phyloP scores from a whole-genome alignment of 2,113 vertebrate genomes.

The Carlito syrichta region DNA sequence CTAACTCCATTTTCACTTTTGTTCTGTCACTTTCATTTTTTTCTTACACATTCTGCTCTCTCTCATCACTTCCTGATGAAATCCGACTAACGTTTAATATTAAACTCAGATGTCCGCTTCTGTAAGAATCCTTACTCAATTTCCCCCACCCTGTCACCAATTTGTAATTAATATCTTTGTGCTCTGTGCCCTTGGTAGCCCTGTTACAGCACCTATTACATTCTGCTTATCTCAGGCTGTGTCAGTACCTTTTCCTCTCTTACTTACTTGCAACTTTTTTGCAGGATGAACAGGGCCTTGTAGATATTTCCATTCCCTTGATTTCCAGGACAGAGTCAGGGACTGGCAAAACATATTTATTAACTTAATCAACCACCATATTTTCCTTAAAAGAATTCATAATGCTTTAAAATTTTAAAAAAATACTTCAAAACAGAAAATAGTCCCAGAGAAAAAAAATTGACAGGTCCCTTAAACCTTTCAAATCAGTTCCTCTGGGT shows the following conservation, averaged over 20 bases:
- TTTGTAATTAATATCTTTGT: neutral
- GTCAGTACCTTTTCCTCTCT: neutral
- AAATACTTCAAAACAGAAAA: neutral
- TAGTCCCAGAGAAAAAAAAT: neutral
- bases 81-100: neutral
- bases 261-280: neutral
- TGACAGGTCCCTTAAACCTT: neutral
- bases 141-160: neutral
- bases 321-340: neutral
- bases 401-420: neutral
- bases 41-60: neutral
- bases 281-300: neutral
- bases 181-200: neutral
- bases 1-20: rapidly evolving
- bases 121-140: neutral
- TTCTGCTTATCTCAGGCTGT: neutral
- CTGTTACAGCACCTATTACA: neutral
- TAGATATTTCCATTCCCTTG: neutral
- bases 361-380: neutral
- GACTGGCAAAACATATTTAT: neutral
- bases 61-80: neutral
- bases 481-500: neutral
- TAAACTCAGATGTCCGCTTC: neutral
- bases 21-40: neutral
- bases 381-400: neutral